Evolutionary conservation across 2,888 invertebrate species (phyloP), one percentile per base, ranked within the genome.

Genomic region (Lypha dubia): DNA sequence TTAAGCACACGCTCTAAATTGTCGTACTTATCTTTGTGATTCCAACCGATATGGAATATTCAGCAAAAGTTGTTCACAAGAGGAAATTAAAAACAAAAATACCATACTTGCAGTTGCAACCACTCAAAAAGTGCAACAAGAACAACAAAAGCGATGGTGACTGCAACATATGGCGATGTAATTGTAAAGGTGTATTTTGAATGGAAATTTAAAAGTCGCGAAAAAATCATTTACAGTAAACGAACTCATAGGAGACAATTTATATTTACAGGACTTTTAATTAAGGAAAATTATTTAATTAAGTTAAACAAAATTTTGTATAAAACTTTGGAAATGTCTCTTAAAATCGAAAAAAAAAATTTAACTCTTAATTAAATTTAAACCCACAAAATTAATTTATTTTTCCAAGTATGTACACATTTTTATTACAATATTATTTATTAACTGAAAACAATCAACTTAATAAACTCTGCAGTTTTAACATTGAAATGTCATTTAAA

Each of bases 51-150:
- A 38, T 17, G 65, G n/a, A 67, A 15, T 24, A 46, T 13, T 65
- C 67, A 76, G 58, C 65, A 53, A 75, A 65, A 75, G 38, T 51
- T 74, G 53, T 28, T 53, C 17, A 11, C 35, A 28, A 67, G n/a
- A 53, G 76, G 38, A 76, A 58, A 67, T 76, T 60, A 58, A 62
- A 62, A n/a, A n/a, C n/a, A n/a, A n/a, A 67, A 58, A 24, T 49
- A 67, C 58, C 49, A 35, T 20, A 58, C 46, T 46, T 58, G 58
- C 58, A 58, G 22, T 67, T 35, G 58, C 13, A 76, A 76, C 46
- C 35, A 75, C 44, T 56, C 35, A n/a, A 56, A 38, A 8, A 38
- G 20, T 5, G 60, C 5, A 51, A 46, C 46, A 28, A n/a, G n/a
- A n/a, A n/a, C n/a, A n/a, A n/a, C n/a, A n/a, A n/a, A n/a, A n/a